Evolutionary conservation across 37 sponge, comb jelly and placozoan species (phyloP).

Genomic region (Cladorhizidae sp.): DNA sequence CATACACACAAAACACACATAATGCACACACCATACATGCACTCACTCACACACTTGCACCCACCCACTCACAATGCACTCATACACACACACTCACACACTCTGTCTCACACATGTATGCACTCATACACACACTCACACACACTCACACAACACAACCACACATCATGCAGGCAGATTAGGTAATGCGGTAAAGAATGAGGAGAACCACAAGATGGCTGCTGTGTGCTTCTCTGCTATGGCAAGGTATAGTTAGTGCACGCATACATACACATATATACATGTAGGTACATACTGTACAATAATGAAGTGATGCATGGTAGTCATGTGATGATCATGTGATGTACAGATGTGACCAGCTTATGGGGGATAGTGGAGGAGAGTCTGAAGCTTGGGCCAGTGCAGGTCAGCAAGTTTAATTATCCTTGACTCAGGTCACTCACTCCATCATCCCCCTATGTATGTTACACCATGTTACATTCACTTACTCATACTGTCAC

Average conservation of each 20-base stretch:
- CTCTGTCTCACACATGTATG: neutral
- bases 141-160: no score
- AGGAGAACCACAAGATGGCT: conserved; percentile 68
- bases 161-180: conserved; percentile 55
- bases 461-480: no score
- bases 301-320: no score
- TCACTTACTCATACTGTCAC: no score
- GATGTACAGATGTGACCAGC: conserved; percentile 65
- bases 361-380: conserved; percentile 53
- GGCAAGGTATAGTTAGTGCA: conserved; percentile 53
- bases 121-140: no score
- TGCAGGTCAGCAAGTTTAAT: conserved; percentile 59
- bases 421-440: no score
- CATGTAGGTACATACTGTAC: neutral
- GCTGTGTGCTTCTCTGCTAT: conserved; percentile 73
- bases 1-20: no score
- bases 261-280: neutral
- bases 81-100: neutral
- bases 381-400: conserved; percentile 81
- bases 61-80: no score
- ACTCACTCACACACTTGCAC: conserved; percentile 19
- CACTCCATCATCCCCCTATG: neutral
- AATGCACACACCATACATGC: neutral
- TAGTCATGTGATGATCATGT: neutral
- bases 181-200: conserved; percentile 68